phyloP scores from a whole-genome alignment of 2,113 vertebrate genomes.

The Hydrolagus affinis region DNA sequence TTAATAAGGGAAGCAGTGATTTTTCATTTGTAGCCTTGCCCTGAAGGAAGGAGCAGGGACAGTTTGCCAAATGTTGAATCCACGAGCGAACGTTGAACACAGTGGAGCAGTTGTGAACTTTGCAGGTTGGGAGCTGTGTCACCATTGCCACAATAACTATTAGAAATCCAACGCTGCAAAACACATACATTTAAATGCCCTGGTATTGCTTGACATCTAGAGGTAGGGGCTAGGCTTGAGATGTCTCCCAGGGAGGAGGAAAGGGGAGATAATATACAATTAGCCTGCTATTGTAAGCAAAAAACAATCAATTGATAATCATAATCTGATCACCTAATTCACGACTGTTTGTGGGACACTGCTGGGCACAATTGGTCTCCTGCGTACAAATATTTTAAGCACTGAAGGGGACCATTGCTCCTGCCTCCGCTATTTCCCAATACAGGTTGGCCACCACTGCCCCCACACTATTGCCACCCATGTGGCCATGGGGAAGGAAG shows the following conservation, averaged over 20 bases:
- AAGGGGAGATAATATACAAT: background rate
- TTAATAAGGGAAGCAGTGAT: slow-evolving; percentile 7
- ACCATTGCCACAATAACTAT: background rate
- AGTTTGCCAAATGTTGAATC: background rate
- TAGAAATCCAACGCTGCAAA: background rate
- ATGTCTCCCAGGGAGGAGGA: background rate
- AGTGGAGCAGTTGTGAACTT: background rate
- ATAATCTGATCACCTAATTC: too few relatives aligned
- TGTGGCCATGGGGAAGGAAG: too few relatives aligned
- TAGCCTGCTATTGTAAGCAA: background rate
- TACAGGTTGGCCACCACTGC: too few relatives aligned
- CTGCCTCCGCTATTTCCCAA: too few relatives aligned
- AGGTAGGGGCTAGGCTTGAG: background rate
- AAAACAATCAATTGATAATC: background rate
- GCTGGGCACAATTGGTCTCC: too few relatives aligned
- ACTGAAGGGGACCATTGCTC: too few relatives aligned
- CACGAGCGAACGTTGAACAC: background rate
- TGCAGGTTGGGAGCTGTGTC: background rate
- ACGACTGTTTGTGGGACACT: too few relatives aligned
- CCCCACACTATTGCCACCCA: too few relatives aligned
- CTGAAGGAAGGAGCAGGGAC: background rate
- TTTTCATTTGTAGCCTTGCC: background rate
- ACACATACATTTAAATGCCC: background rate
- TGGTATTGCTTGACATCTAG: background rate
- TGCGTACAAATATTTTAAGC: too few relatives aligned